These are phyloP conservation scores for Peromyscus maniculatus DNA, from an alignment of 2,113 vertebrate genomes.

Conservation along the genomic window DNA sequence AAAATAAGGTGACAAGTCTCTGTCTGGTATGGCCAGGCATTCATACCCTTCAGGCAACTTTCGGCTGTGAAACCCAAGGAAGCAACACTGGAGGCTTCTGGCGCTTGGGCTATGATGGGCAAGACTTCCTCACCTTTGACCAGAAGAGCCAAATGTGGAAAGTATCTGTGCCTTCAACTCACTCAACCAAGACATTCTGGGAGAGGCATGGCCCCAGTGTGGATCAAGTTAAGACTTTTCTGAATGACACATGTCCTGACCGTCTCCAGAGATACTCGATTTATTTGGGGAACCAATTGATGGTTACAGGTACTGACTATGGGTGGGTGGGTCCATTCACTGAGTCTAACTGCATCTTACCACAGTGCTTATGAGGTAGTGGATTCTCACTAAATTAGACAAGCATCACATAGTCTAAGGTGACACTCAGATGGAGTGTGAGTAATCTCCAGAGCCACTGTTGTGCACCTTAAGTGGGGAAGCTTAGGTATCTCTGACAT, in stretches of 20 bases:
- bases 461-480: too few relatives aligned
- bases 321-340: too few relatives aligned
- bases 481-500: background rate
- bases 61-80: background rate
- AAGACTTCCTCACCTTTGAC: background rate
- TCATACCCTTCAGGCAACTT: background rate
- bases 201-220: fast-evolving
- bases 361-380: background rate
- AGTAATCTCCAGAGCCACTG: background rate
- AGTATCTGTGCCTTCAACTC: background rate
- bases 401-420: background rate
- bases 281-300: background rate
- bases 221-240: background rate
- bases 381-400: background rate
- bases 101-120: background rate
- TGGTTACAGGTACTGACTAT: background rate
- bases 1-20: background rate
- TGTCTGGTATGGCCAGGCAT: background rate
- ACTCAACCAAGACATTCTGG: background rate
- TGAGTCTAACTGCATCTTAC: background rate
- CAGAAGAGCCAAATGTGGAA: background rate
- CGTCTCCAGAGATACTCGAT: background rate
- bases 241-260: background rate
- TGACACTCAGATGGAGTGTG: background rate
- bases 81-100: background rate